Evolutionary conservation across 2,113 vertebrate genomes (phyloP).

Genomic region (Sphaerodactylus townsendi): DNA sequence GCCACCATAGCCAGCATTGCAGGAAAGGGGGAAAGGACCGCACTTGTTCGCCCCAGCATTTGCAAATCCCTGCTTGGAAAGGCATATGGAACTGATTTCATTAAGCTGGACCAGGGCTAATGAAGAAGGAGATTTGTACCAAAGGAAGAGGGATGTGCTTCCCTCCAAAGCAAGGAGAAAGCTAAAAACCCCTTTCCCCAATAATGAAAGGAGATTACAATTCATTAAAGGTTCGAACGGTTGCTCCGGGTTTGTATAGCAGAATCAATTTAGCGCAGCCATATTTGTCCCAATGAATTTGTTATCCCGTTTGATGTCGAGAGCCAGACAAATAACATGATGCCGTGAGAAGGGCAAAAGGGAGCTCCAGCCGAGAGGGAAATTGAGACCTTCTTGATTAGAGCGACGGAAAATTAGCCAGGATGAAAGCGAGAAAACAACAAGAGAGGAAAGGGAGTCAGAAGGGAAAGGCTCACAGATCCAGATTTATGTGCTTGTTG

Average conservation of each 20-base stretch:
- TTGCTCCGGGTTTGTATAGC: neutral
- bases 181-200: slow-evolving; percentile 14
- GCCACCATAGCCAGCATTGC: too few relatives aligned
- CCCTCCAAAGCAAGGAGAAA: slow-evolving; percentile 27
- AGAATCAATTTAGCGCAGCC: neutral
- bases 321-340: slow-evolving; percentile 26
- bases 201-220: slow-evolving; percentile 30
- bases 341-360: neutral
- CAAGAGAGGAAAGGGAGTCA: neutral
- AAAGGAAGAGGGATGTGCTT: slow-evolving; percentile 17
- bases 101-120: neutral
- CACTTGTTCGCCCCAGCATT: too few relatives aligned
- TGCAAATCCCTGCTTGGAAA: too few relatives aligned
- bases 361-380: neutral
- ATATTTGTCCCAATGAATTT: slow-evolving; percentile 13
- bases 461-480: neutral
- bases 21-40: too few relatives aligned
- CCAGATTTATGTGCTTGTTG: neutral
- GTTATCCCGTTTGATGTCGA: neutral
- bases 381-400: slow-evolving; percentile 7
- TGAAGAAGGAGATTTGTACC: slow-evolving; percentile 7
- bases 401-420: slow-evolving; percentile 10
- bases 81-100: neutral
- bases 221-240: neutral
- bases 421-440: neutral